Conservation (phyloP, 2,113 vertebrate genomes). For the Narcine bancroftii region DNA sequence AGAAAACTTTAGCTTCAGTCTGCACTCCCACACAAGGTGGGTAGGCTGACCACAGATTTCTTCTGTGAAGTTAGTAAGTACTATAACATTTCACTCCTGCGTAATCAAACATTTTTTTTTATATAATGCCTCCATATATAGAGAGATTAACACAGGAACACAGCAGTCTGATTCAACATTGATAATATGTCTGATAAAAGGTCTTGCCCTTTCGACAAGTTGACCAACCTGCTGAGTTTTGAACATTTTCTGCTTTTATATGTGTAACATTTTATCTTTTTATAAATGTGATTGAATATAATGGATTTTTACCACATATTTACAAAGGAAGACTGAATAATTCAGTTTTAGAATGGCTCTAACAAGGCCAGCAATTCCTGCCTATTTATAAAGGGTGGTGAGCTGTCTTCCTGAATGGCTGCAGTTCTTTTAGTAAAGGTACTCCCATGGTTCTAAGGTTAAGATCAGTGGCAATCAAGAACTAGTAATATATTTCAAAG, state of each 20-base stretch:
- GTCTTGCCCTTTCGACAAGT: too few relatives aligned
- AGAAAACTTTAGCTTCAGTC: neutral
- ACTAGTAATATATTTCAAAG: too few relatives aligned
- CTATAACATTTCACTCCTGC: conserved; percentile 30
- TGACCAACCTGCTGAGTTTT: too few relatives aligned
- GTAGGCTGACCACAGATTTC: conserved; percentile 34
- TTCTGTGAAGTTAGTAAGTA: conserved; percentile 36
- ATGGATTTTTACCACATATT: neutral
- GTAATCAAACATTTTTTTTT: conserved; percentile 25
- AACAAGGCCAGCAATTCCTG: too few relatives aligned
- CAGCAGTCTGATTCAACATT: neutral
- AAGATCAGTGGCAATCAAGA: too few relatives aligned
- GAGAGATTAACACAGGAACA: neutral
- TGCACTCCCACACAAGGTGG: conserved; percentile 31
- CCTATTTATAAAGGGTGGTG: too few relatives aligned
- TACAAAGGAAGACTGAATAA: neutral
- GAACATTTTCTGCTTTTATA: too few relatives aligned
- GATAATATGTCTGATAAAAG: too few relatives aligned
- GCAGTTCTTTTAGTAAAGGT: too few relatives aligned
- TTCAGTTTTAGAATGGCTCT: too few relatives aligned
- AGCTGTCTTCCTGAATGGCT: too few relatives aligned
- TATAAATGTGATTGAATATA: neutral
- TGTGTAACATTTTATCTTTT: conserved; percentile 29
- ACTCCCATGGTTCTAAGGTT: too few relatives aligned
- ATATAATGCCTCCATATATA: conserved; percentile 34